phyloP scores from a whole-genome alignment of 2,113 vertebrate species.

The Ophiodon elongatus region DNA sequence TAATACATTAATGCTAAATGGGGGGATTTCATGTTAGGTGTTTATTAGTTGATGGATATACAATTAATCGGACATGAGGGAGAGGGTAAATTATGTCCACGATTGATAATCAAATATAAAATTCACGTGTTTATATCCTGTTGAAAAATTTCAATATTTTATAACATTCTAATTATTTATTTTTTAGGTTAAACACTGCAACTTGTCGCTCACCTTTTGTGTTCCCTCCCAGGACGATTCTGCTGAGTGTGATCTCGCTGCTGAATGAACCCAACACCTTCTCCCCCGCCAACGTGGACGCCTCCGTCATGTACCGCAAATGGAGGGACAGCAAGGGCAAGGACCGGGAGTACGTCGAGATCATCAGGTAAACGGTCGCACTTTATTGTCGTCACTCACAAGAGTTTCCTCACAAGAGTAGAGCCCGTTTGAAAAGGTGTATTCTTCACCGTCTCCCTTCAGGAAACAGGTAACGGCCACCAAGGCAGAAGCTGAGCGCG shows the following conservation, averaged over 20 bases:
- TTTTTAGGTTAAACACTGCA: neutral
- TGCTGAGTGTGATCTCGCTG: slow-evolving; percentile 85
- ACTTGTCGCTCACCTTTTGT: slow-evolving; percentile 10
- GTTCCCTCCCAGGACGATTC: slow-evolving; percentile 80
- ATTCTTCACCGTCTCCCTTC: slow-evolving; percentile 5
- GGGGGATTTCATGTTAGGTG: neutral
- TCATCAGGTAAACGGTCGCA: slow-evolving; percentile 78
- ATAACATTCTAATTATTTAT: neutral
- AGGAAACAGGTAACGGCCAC: slow-evolving; percentile 97
- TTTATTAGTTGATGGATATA: no score
- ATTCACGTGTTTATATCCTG: neutral
- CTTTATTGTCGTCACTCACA: neutral
- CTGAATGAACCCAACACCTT: slow-evolving; percentile 87
- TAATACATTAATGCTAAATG: neutral
- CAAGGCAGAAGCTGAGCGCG: slow-evolving; percentile 93
- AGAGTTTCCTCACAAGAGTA: neutral
- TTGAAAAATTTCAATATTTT: neutral
- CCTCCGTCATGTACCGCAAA: slow-evolving; percentile 87
- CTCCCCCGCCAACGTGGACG: slow-evolving; percentile 86
- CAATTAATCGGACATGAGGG: neutral
- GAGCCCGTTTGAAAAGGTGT: neutral
- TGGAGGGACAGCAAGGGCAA: slow-evolving; percentile 88
- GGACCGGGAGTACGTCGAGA: slow-evolving; percentile 85
- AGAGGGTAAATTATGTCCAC: neutral
- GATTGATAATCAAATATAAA: neutral